phyloP scores from a whole-genome alignment of 2,797 vertebrate species.

The Simalia tracyae region DNA sequence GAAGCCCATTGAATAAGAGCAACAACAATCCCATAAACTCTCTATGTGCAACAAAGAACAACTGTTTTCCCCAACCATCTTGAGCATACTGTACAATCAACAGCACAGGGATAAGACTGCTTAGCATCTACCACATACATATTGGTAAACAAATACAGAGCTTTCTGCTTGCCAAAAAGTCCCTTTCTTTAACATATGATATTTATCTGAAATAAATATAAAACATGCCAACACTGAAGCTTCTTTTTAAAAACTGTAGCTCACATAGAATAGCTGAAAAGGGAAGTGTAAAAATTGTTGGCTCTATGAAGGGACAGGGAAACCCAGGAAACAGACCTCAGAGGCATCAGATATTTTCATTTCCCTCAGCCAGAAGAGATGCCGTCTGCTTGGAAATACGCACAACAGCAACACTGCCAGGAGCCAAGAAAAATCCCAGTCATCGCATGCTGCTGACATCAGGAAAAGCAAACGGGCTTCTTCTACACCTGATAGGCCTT shows the following conservation, averaged over 20 bases:
- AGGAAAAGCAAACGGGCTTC: fast-evolving
- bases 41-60: neutral
- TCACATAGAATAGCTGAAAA: neutral
- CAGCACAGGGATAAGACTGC: neutral
- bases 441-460: constrained; percentile 30
- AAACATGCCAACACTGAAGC: neutral
- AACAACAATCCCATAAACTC: too few species aligned
- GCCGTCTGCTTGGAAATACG: constrained; percentile 1
- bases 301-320: neutral
- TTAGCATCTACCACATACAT: neutral
- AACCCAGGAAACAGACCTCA: neutral
- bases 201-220: neutral
- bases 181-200: neutral
- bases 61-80: neutral
- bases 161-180: neutral
- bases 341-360: neutral
- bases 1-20: neutral
- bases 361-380: neutral
- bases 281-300: neutral
- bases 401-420: neutral
- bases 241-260: neutral
- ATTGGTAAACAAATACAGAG: neutral
- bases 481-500: constrained; percentile 28
- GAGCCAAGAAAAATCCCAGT: constrained; percentile 13
- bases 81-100: too few species aligned